A percentile compares a stretch with the other conserved stretches of the same genome.
These are phyloP conservation scores for Rhizoglyphus robini DNA, from an alignment of 1,140 invertebrate species.

Conservation along the genomic window DNA sequence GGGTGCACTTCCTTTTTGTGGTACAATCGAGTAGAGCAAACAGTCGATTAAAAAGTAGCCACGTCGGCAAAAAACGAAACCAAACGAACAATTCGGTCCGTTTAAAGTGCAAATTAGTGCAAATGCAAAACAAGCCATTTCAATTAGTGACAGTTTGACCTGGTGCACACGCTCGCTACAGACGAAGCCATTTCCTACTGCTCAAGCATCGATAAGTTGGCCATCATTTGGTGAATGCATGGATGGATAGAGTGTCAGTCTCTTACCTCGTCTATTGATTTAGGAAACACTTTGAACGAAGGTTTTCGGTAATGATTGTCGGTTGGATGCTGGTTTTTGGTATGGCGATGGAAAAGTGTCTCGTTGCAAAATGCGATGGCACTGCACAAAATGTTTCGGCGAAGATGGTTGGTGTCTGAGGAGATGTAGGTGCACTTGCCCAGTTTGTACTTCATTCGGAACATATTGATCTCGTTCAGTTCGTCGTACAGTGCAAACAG, in stretches of 20 bases:
- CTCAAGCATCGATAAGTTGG: background rate
- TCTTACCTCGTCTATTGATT: background rate
- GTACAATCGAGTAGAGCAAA: background rate
- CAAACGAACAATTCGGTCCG: background rate
- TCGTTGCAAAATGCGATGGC: background rate
- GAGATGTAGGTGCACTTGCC: background rate
- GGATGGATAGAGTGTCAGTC: background rate
- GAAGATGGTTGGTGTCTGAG: background rate
- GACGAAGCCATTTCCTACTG: background rate
- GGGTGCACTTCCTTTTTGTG: background rate
- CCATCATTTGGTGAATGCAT: background rate
- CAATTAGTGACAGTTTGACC: background rate
- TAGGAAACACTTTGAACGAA: slow-evolving; percentile 3
- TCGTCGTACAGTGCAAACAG: background rate
- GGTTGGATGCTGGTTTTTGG: background rate
- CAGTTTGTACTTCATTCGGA: slow-evolving; percentile 8
- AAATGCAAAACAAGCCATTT: background rate
- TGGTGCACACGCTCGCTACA: background rate
- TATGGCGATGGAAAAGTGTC: background rate
- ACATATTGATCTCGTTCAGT: slow-evolving; percentile 12
- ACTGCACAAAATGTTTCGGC: background rate
- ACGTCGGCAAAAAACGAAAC: background rate
- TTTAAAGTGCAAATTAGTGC: background rate
- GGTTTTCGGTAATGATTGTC: background rate
- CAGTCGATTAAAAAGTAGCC: background rate